Evolutionary conservation across 2,888 invertebrate species (phyloP).

Genomic region (Temnothorax ravouxi): DNA sequence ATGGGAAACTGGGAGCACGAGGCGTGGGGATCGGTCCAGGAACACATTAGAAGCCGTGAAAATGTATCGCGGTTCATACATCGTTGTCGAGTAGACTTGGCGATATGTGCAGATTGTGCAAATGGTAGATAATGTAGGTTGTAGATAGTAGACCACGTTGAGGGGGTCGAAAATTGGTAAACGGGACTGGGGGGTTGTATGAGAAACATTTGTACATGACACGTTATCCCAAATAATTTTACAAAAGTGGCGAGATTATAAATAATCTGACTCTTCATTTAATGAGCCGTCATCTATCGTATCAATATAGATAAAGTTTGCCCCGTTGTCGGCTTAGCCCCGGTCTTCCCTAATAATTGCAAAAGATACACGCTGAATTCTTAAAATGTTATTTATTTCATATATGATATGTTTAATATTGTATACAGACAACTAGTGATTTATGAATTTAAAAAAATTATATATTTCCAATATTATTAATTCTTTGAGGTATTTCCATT

Average conservation of each 20-base stretch:
- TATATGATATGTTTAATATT: background rate
- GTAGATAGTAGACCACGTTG: background rate
- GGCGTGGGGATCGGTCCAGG: background rate
- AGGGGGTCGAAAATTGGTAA: background rate
- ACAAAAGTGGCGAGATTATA: background rate
- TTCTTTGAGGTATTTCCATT: background rate
- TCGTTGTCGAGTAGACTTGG: background rate
- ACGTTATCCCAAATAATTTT: background rate
- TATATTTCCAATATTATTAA: background rate
- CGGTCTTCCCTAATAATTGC: no score
- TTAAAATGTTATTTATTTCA: constrained; percentile 10
- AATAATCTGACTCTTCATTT: background rate
- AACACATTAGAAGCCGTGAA: background rate
- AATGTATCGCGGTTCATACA: background rate
- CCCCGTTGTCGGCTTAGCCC: no score
- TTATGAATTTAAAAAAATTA: background rate
- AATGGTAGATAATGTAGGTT: background rate
- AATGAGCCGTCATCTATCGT: background rate
- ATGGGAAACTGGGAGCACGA: background rate
- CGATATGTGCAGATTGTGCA: background rate
- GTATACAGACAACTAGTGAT: background rate
- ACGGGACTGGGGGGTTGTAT: background rate
- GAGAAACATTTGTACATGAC: constrained; percentile 5
- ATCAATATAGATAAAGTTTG: background rate
- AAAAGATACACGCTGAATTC: background rate